Evolutionary conservation across 2,888 invertebrate genomes (phyloP), one percentile per base, ranked within the genome.

Genomic region (Pediacus dermestoides): DNA sequence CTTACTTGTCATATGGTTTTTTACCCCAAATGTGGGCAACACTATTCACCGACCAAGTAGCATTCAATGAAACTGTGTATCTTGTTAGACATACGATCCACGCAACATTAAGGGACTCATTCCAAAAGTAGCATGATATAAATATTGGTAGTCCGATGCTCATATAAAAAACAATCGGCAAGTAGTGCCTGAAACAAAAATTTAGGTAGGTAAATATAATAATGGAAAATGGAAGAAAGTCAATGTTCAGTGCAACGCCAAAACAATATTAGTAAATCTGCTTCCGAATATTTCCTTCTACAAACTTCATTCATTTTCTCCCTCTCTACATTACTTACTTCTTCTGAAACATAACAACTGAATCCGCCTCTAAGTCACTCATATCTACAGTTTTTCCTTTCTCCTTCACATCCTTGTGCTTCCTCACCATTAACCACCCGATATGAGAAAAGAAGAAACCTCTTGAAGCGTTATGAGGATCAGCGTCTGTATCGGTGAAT

Each of bases 361-460:
- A 85, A 70, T 95, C 94, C 26, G 77, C 75, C 41, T 82, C 80
- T 30, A 95, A 71, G 64, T 95, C 95, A n/a, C 81, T 82, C 80
- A 94, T 80, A 64, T 93, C 91, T 4, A 95, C 77, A 6, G 76
- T 72, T 46, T 83, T 83, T 22, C 94, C 94, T 63, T 88, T 91
- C 21, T 70, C 74, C 50, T 81, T 81, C n/a, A 95, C 91, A 44
- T 90, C 89, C 23, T 84, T 86, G 65, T 94, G 94, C 65, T 95
- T 95, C 46, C 81, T 79, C 32, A 85, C 71, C 74, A 93, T 75
- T 49, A 95, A 72, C 95, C 95, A 95, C 11, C 95, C 95, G 64
- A 94, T 86, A 67, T 95, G 95, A 0, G 92, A 84, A 71, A 94
- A 95, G 74, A 95, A 94, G 74, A 95, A 93, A 1, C 66, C 95